Evolutionary conservation across 2,797 vertebrate species (phyloP), one percentile per base, ranked within the genome.

Genomic region (Pterois miles): DNA sequence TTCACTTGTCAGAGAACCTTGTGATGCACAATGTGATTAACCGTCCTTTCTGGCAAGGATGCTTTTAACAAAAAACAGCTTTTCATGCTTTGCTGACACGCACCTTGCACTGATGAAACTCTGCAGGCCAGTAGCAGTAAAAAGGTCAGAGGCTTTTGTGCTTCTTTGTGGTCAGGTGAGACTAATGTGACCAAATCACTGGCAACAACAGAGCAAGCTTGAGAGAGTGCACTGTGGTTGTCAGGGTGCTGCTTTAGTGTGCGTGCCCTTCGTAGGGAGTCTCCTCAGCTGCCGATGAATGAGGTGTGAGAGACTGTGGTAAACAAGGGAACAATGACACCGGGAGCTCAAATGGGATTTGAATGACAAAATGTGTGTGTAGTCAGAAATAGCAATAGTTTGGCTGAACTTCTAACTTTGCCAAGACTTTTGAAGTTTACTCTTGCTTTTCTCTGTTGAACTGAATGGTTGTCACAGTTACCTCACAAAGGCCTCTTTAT

Each of bases 401-500:
- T 56, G 74, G 68, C 67, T 76, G 52, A 76, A 81, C 82, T 74
- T 84, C 38, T 53, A 65, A 72, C 78, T 81, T 67, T 2, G 11
- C 71, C 12, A 3, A 81, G 69, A 74, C 66, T 60, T 82, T 88
- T 90, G 80, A 90, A 84, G 78, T 85, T 80, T 74, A 50, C 65
- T 79, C 48, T 34, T 59, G 25, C 40, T 68, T 77, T 88, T 8
- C 58, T 80, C 68, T 72, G 65, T 86, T 65, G 40, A 71, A 71
- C 72, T 74, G 73, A 89, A 71, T 73, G 67, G 88, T 91, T 87
- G 81, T 87, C 86, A 88, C 65, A 68, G 88, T 91, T 86, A 88
- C 91, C 79, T 88, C 78, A 93, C 92, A 93, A 93, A 88, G 88
- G 69, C 75, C 74, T 84, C 90, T 94, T 94, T 91, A 88, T 93